Evolutionary conservation across 2,888 invertebrate species (phyloP), one percentile per base, ranked within the genome.

Genomic region (Acheta domesticus): DNA sequence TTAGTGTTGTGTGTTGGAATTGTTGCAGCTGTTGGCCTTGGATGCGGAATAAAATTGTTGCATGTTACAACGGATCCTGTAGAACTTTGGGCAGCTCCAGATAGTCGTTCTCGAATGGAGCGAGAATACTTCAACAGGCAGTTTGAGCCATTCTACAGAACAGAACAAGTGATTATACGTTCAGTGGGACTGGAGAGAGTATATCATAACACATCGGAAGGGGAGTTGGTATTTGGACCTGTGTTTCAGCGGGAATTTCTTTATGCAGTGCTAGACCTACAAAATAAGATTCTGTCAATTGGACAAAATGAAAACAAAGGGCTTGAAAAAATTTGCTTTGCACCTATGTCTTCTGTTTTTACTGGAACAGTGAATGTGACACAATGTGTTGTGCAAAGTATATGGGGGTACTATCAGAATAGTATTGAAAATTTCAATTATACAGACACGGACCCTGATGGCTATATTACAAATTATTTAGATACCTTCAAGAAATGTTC

Each of bases 81-180:
- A 1, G 94, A 98, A 85, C 89, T 99, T 75, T 99, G 98, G 98
- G 96, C 98, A 0, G 90, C 96, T 0, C 93, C 95, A 1, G 87
- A 89, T 48, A 96, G 96, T 83, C 89, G 91, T 81, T 93, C 96
- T 74, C 90, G 98, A 80, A 85, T 90, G 74, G 96, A 99, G 84
- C 94, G 96, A 85, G 91, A 95, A 81, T 97, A 93, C 85, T 98
- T 94, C 84, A 97, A 98, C 86, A 87, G 89, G 16, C 91, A 93
- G 84, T 99, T 99, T 86, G 92, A 92, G 12, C 96, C 96, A 0
- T 97, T 97, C 87, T 96, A 95, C 86, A 90, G 97, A 79, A 93
- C 95, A 4, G 93, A 96, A 84, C 98, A 98, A 88, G 88, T 98
- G 78, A 97, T 95, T 84, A 90, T 98, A 50, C 93, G 91, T 84